Evolutionary conservation across 1,140 invertebrate species (phyloP).

Genomic region (Ceratina japonica): DNA sequence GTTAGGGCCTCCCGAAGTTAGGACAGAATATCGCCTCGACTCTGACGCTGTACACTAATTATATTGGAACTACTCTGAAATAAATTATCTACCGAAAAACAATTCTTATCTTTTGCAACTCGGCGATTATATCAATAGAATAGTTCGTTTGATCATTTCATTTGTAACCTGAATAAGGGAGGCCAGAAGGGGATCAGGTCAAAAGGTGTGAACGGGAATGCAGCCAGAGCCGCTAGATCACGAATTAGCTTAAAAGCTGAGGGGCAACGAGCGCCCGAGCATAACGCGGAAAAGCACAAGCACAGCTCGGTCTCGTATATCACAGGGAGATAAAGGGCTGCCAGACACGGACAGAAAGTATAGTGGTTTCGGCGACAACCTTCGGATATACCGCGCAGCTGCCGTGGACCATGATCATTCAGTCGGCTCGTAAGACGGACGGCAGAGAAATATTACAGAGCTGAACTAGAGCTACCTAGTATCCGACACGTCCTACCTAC

Average conservation of each 20-base stretch:
- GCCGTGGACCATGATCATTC: slow-evolving; percentile 46
- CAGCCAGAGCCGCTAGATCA: slow-evolving; percentile 21
- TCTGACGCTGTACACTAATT: too few species aligned
- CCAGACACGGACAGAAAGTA: slow-evolving; percentile 58
- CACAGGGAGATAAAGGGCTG: slow-evolving; percentile 63
- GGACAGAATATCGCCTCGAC: too few species aligned
- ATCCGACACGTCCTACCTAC: neutral
- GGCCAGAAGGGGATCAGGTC: too few species aligned
- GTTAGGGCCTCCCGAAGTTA: too few species aligned
- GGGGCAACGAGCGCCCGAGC: slow-evolving; percentile 25
- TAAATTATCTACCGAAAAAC: too few species aligned
- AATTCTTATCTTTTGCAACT: too few species aligned
- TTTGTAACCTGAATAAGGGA: too few species aligned
- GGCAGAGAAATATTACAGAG: slow-evolving; percentile 26
- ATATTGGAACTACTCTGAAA: too few species aligned
- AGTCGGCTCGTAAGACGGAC: slow-evolving; percentile 13
- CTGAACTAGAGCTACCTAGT: neutral
- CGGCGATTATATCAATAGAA: too few species aligned
- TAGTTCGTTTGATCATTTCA: too few species aligned
- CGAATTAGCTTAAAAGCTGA: slow-evolving; percentile 63
- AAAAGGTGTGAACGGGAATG: neutral
- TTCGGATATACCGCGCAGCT: slow-evolving; percentile 51
- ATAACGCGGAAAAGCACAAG: slow-evolving; percentile 39
- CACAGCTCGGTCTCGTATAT: slow-evolving; percentile 56
- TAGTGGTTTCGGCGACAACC: slow-evolving; percentile 61